Evolutionary conservation across 1,140 invertebrate genomes (phyloP).

Genomic region (Trialeurodes vaporariorum): DNA sequence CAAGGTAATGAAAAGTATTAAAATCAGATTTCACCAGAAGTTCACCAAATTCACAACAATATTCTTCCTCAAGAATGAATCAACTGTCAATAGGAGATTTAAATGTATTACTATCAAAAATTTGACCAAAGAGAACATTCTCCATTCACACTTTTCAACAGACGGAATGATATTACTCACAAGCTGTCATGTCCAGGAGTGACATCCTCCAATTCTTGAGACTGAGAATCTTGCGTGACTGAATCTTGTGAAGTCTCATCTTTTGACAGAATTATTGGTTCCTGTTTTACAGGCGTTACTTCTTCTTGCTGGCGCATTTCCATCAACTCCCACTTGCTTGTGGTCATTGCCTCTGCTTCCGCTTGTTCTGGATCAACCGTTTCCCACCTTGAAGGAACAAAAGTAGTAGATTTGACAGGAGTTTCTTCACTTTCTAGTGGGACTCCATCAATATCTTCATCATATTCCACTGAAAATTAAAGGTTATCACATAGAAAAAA

Average conservation of each 20-base stretch:
- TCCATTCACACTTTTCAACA: too few relatives aligned
- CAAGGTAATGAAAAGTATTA: too few relatives aligned
- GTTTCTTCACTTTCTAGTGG: slow-evolving; percentile 46
- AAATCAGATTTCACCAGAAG: too few relatives aligned
- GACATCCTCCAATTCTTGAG: neutral
- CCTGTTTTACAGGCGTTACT: neutral
- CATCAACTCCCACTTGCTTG: slow-evolving; percentile 73
- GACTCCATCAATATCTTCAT: slow-evolving; percentile 73
- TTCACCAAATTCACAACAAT: too few relatives aligned
- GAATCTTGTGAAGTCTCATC: slow-evolving; percentile 2
- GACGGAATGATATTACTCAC: neutral
- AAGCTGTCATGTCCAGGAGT: neutral
- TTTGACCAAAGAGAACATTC: too few relatives aligned
- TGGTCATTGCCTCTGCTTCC: slow-evolving; percentile 78
- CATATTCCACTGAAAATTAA: slow-evolving; percentile 27
- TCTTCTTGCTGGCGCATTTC: slow-evolving; percentile 28
- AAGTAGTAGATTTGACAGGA: slow-evolving; percentile 41
- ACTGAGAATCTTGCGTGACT: neutral
- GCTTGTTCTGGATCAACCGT: slow-evolving; percentile 77
- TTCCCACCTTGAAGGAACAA: slow-evolving; percentile 91
- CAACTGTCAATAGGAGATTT: too few relatives aligned
- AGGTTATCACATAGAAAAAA: too few relatives aligned
- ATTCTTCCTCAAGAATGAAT: too few relatives aligned
- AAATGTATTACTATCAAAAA: too few relatives aligned
- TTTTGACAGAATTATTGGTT: slow-evolving; percentile 11